Percentiles rank a stretch among this genome's conserved stretches.
Evolutionary conservation across 2,113 vertebrate species (phyloP).

Genomic region (Ciconia maguari): DNA sequence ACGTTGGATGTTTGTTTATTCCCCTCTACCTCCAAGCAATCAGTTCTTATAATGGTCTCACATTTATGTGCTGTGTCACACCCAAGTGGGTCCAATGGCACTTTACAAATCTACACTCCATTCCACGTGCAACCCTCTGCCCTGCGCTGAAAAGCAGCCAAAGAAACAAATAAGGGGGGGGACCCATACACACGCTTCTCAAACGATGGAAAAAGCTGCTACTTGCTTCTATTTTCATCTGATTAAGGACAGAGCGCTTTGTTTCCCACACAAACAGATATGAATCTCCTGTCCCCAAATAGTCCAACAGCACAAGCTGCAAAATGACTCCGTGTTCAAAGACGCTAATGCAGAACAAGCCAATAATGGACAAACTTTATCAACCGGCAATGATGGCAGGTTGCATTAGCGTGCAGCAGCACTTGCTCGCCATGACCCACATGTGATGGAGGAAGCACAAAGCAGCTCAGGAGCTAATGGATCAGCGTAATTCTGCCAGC

Average conservation of each 20-base stretch:
- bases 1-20: neutral
- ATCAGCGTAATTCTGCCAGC: neutral
- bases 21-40: neutral
- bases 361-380: neutral
- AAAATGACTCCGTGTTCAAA: accelerated
- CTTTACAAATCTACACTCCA: neutral
- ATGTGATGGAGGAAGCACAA: neutral
- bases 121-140: neutral
- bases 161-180: neutral
- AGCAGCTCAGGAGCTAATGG: neutral
- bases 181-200: neutral
- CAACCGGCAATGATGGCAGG: neutral
- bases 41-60: neutral
- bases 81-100: neutral
- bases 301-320: neutral
- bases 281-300: neutral
- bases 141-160: neutral
- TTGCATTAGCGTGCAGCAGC: neutral
- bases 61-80: neutral
- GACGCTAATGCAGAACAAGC: neutral
- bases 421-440: accelerated
- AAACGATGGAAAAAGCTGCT: neutral
- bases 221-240: neutral
- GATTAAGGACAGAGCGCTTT: neutral
- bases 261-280: neutral